Evolutionary conservation across 2,113 vertebrate species (phyloP), one percentile per base, ranked within the genome.

Genomic region (Serilophus lunatus): DNA sequence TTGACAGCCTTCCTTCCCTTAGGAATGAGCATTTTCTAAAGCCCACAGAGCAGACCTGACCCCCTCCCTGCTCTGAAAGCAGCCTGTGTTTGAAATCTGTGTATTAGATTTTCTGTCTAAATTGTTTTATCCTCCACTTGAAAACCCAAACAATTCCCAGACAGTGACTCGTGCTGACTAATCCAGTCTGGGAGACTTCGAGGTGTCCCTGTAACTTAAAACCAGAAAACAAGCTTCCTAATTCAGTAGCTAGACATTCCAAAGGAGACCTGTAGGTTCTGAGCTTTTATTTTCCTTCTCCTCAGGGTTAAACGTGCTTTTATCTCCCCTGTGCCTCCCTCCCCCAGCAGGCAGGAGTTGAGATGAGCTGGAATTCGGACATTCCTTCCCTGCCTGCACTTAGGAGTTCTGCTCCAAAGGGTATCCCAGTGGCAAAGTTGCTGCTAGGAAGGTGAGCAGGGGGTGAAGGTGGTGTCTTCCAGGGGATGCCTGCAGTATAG

Each of bases 61-160:
- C 61, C 82, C 38, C 82, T 79, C 86, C 83, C 44, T 70, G 78
- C 88, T 88, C 77, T 22, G 76, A 91, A 25, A 93, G 86, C 83
- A 74, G 49, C 26, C 85, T 71, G 60, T 12, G 31, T 84, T 95
- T 72, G 90, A 96, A 95, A 95, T 78, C 90, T 82, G 90, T 51
- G 88, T 91, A 96, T 97, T 96, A 91, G 85, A 97, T 97, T 97
- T 97, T 83, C 95, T 88, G 76, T 91, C 82, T 70, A 92, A 97
- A 96, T 97, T 95, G 93, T 95, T 97, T 97, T 96, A 97, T 95
- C 92, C 94, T 97, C 65, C 93, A 76, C 47, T 90, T 7, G 2
- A 60, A 92, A 97, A 96, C 95, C 96, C 96, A 97, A 97, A 97
- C 95, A 97, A 97, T 97, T 97, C 97, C 96, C 95, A 97, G 97